phyloP scores from a whole-genome alignment of 2,888 invertebrate species.

The Oxycera nigricornis region DNA sequence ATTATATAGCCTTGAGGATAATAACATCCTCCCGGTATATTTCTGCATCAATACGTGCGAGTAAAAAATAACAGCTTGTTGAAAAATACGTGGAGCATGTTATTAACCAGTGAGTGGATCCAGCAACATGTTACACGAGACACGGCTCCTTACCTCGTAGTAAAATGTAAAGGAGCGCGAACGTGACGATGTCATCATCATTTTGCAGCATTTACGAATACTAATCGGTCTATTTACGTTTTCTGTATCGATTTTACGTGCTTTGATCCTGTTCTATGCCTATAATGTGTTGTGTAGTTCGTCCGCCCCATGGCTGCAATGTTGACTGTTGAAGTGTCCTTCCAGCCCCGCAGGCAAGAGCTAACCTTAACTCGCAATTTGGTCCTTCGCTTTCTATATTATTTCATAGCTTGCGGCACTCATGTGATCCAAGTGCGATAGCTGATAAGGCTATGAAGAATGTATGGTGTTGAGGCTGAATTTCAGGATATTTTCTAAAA shows the following conservation, averaged over 20 bases:
- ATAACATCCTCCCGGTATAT: too few species aligned
- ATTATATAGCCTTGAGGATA: too few species aligned
- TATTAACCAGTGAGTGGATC: too few species aligned
- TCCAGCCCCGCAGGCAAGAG: not conserved
- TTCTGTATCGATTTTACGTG: slow-evolving; percentile 28
- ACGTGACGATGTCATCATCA: slow-evolving; percentile 28
- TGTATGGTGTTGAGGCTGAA: too few species aligned
- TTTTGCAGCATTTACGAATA: slow-evolving; percentile 11
- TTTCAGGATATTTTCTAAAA: slow-evolving; percentile 7
- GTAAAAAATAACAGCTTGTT: too few species aligned
- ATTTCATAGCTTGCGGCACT: not conserved
- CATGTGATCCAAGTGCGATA: not conserved
- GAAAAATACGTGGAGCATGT: too few species aligned
- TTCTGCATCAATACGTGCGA: too few species aligned
- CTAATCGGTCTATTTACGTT: slow-evolving; percentile 29
- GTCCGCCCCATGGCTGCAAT: not conserved
- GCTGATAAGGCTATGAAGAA: not conserved
- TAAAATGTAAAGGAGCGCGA: too few species aligned
- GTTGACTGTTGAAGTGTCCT: not conserved
- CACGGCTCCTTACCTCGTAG: too few species aligned
- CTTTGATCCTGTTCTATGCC: not conserved
- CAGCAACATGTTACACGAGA: too few species aligned
- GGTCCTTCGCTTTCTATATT: not conserved
- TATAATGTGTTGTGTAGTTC: not conserved
- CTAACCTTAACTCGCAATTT: not conserved